A percentile compares a stretch with the other conserved stretches of the same genome.
These are phyloP conservation scores for Fringilla coelebs DNA, from an alignment of 2,797 vertebrate genomes.

Conservation along the genomic window DNA sequence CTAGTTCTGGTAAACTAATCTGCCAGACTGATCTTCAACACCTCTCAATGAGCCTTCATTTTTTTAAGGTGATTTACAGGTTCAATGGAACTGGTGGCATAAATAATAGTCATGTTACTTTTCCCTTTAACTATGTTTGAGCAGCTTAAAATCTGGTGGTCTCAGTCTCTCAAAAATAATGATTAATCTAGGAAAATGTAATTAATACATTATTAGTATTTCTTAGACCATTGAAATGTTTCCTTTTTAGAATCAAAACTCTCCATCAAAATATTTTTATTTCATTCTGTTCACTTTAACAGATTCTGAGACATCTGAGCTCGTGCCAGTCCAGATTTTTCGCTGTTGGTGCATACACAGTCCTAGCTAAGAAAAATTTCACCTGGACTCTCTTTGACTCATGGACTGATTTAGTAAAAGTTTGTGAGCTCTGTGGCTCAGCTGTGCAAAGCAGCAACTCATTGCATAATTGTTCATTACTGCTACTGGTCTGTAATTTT, in stretches of 20 bases:
- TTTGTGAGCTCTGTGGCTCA: neutral
- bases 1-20: neutral
- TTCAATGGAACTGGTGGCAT: neutral
- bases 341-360: neutral
- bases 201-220: neutral
- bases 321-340: neutral
- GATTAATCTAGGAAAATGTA: neutral
- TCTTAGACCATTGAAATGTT: neutral
- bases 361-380: neutral
- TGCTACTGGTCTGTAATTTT: neutral
- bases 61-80: neutral
- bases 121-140: neutral
- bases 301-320: neutral
- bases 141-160: neutral
- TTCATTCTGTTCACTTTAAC: neutral
- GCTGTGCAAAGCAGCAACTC: neutral
- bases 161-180: neutral
- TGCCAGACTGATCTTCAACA: neutral
- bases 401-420: neutral
- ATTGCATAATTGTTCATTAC: neutral
- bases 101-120: neutral
- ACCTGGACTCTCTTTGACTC: neutral
- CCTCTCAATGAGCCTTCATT: neutral
- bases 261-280: neutral
- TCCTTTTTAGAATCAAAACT: neutral